Percentiles rank a stretch among this genome's conserved stretches.
Conservation (phyloP, 2,797 vertebrate genomes). For the Streptopelia turtur region DNA sequence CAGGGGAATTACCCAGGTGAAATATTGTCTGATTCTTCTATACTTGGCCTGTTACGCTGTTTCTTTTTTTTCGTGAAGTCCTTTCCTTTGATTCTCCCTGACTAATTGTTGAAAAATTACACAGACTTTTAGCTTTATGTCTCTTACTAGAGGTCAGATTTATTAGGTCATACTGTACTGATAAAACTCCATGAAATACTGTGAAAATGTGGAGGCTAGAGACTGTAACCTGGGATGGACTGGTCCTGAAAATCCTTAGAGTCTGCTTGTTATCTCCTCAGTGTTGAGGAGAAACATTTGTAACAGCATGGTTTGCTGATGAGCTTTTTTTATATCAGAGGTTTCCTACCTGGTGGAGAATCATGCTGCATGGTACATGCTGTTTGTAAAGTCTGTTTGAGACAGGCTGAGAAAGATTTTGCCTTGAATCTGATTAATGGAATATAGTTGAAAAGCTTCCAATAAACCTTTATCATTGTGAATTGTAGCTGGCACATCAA, state of each 20-base stretch:
- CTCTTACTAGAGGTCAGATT: background rate
- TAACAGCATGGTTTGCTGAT: background rate
- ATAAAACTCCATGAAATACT: background rate
- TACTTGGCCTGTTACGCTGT: conserved; percentile 6
- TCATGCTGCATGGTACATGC: background rate
- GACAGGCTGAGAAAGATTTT: background rate
- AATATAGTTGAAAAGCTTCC: conserved; percentile 36
- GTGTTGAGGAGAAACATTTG: background rate
- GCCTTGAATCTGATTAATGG: background rate
- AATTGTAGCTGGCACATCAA: background rate
- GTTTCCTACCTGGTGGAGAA: background rate
- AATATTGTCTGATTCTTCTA: conserved; percentile 36
- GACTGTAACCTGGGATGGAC: background rate
- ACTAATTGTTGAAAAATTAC: background rate
- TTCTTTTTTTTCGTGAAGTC: background rate
- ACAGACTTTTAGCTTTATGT: background rate
- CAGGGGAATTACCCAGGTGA: conserved; percentile 1
- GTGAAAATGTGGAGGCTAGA: background rate
- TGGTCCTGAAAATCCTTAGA: background rate
- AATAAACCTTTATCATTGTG: background rate
- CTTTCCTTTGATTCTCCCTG: background rate
- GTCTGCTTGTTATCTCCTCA: background rate
- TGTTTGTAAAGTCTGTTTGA: background rate
- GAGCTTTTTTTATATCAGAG: background rate
- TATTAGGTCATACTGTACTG: background rate